Base-by-base conservation (phyloP, 2,888 invertebrate species). In the Coelopa pilipes region DNA sequence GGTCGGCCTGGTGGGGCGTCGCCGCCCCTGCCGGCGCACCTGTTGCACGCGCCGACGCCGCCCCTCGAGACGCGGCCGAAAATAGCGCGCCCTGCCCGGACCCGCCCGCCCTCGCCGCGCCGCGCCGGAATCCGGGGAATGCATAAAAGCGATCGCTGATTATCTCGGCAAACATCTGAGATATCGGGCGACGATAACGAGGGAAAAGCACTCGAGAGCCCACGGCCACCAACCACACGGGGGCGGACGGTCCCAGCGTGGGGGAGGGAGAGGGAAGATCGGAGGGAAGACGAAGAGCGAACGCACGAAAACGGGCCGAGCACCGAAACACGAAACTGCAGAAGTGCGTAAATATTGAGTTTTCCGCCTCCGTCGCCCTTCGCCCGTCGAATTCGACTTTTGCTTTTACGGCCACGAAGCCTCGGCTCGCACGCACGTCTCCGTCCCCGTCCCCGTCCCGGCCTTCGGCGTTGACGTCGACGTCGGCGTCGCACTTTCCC, bases 301-400 rank as follows among this genome's bases (percentile, higher is more conserved):
- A 57, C 11, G 57, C 57, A 34, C 7, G 7, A 34, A 34, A 34
- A 34, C n/a, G n/a, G n/a, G n/a, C n/a, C n/a, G n/a, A 34, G 34
- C 34, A 34, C 34, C 7, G 4, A 34, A 34, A 34, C 7, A 34
- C 34, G 7, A 62, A 45, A 34, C 62, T 21, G 62, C 62, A 62
- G 24, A 62, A 62, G 62, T 62, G 62, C 62, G 62, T 62, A 62
- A 62, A 62, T 62, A 62, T 45, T 62, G 34, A 15, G 15, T 15
- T 53, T 53, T 53, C 53, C 53, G n/a, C 4, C n/a, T 13, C 34
- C n/a, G n/a, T 34, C 34, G 34, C 34, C 7, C 34, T 34, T 34
- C 34, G 34, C 7, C 34, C 34, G n/a, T n/a, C n/a, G 34, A 2
- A 34, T 34, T 34, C 34, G 7, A 7, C n/a, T n/a, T n/a, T n/a